A percentile compares a stretch with the other conserved stretches of the same genome.
These are phyloP conservation scores for Colossoma macropomum DNA, from an alignment of 2,113 vertebrate species.

Conservation along the genomic window DNA sequence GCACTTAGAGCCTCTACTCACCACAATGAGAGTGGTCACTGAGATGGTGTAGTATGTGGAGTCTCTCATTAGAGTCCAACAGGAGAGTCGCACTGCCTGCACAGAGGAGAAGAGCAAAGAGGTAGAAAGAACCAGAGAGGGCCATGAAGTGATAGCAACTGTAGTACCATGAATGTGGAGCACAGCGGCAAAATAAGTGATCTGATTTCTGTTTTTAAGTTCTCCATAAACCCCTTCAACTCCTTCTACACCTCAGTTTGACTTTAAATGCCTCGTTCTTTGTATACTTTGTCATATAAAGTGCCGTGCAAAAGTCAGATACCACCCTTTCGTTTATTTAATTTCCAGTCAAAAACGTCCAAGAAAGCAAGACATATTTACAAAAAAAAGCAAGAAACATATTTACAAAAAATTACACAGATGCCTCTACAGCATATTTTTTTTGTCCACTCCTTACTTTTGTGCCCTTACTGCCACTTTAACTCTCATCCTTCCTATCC, in stretches of 20 bases:
- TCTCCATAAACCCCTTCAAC: neutral
- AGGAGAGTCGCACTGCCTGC: slow-evolving; percentile 87
- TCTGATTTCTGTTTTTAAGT: neutral
- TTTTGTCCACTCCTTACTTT: too few relatives aligned
- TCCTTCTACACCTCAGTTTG: neutral
- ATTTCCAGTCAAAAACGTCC: too few relatives aligned
- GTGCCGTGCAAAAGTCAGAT: too few relatives aligned
- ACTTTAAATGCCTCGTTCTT: neutral
- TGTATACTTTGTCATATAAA: neutral
- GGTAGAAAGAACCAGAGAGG: neutral
- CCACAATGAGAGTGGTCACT: slow-evolving; percentile 92
- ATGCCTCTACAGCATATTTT: too few relatives aligned
- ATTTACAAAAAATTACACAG: too few relatives aligned
- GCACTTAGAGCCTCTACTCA: slow-evolving; percentile 74
- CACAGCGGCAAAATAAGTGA: neutral
- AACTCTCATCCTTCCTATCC: too few relatives aligned
- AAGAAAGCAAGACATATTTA: too few relatives aligned
- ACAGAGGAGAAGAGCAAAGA: neutral
- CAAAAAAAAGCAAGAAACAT: too few relatives aligned
- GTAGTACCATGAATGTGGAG: neutral
- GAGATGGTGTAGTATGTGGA: slow-evolving; percentile 92
- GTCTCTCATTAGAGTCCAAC: slow-evolving; percentile 94
- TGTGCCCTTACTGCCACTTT: too few relatives aligned
- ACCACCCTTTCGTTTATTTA: too few relatives aligned
- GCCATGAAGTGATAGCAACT: neutral